Percentiles rank a stretch among this genome's conserved stretches.
Conservation (phyloP, 2,113 vertebrate species). For the Aramus guarauna region DNA sequence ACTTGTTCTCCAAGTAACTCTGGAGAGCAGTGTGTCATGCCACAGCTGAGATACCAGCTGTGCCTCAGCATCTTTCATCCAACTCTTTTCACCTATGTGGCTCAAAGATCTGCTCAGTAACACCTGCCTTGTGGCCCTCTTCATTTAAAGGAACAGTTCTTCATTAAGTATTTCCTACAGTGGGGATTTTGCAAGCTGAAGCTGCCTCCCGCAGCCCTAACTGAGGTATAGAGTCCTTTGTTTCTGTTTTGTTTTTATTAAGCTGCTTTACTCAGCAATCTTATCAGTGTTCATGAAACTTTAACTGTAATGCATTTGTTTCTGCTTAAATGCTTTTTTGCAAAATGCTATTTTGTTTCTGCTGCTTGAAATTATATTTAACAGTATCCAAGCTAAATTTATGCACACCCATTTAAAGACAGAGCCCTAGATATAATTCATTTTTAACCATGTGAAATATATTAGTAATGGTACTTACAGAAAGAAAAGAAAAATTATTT, state of each 20-base stretch:
- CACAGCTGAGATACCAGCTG: background rate
- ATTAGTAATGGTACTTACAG: constrained; percentile 50
- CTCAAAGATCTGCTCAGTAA: background rate
- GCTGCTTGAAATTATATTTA: constrained; percentile 27
- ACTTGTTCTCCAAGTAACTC: background rate
- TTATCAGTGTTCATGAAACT: constrained; percentile 34
- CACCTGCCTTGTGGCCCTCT: background rate
- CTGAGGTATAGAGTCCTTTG: background rate
- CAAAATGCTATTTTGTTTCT: constrained; percentile 47
- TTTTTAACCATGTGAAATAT: constrained; percentile 55
- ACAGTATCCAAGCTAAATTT: constrained; percentile 30
- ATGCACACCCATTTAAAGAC: constrained; percentile 22
- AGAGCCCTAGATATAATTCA: constrained; percentile 13
- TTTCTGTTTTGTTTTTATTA: constrained; percentile 7
- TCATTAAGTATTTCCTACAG: background rate
- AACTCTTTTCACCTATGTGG: background rate
- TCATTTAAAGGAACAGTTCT: background rate
- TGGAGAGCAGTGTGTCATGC: background rate
- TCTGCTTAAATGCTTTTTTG: constrained; percentile 36
- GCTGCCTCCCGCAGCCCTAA: background rate
- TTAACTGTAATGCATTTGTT: constrained; percentile 35
- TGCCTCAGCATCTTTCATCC: background rate
- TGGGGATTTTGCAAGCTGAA: background rate
- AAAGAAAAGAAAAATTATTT: constrained; percentile 8
- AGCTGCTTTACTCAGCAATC: background rate